phyloP scores from a whole-genome alignment of 2,888 invertebrate genomes.

The Schrankia costaestrigalis region DNA sequence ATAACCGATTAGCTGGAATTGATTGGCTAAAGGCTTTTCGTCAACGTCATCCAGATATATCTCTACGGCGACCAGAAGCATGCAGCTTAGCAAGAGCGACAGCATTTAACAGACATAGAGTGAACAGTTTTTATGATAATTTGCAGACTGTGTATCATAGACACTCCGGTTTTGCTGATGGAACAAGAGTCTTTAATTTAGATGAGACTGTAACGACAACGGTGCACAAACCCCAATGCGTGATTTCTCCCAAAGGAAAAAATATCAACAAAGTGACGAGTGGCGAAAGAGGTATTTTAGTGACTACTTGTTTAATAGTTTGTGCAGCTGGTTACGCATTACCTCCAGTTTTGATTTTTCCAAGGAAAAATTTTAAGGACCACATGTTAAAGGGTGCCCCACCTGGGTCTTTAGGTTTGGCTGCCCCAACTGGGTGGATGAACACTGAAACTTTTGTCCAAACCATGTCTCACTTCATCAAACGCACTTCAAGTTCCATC shows the following conservation, averaged over 20 bases:
- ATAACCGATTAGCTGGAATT: too few relatives aligned
- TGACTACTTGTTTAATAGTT: constrained; percentile 1
- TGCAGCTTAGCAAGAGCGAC: too few relatives aligned
- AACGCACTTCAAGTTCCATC: not conserved
- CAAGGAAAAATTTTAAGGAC: too few relatives aligned
- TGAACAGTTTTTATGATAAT: constrained; percentile 1
- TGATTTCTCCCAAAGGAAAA: not conserved
- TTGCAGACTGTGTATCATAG: not conserved
- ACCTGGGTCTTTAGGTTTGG: not conserved
- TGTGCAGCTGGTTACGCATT: not conserved
- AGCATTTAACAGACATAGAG: too few relatives aligned
- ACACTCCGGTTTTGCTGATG: not conserved
- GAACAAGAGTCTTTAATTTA: constrained; percentile 1
- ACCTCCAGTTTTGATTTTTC: constrained; percentile 1
- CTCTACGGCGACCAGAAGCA: too few relatives aligned
- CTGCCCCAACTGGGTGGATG: not conserved
- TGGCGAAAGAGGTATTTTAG: not conserved
- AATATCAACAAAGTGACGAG: not conserved
- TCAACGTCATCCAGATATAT: too few relatives aligned
- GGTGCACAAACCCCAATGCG: not conserved
- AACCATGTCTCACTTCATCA: constrained; percentile 1
- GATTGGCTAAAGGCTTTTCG: too few relatives aligned
- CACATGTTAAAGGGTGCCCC: not conserved
- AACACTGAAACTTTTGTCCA: not conserved
- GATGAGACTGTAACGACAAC: constrained; percentile 1